Evolutionary conservation across 2,113 vertebrate genomes (phyloP).

Genomic region (Rattus norvegicus): GRCr8 NC_086024.1:84830001-84830500

Average conservation of each 20-base stretch:
- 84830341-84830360: neutral
- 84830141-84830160: no score
- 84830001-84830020: neutral
- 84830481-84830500: neutral
- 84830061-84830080: neutral
- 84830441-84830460: neutral
- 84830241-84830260: neutral
- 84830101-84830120: neutral
- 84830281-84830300: neutral
- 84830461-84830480: neutral
- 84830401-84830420: neutral
- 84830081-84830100: no score
- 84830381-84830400: neutral
- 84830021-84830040: neutral
- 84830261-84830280: neutral
- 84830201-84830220: neutral
- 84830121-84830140: no score
- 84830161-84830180: no score
- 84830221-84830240: neutral
- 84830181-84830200: no score
- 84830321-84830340: neutral
- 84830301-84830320: neutral
- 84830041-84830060: constrained; percentile 10
- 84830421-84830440: neutral
- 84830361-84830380: neutral